Evolutionary conservation across 1,140 invertebrate genomes (phyloP).

Genomic region (Zaprionus ghesquierei): DNA sequence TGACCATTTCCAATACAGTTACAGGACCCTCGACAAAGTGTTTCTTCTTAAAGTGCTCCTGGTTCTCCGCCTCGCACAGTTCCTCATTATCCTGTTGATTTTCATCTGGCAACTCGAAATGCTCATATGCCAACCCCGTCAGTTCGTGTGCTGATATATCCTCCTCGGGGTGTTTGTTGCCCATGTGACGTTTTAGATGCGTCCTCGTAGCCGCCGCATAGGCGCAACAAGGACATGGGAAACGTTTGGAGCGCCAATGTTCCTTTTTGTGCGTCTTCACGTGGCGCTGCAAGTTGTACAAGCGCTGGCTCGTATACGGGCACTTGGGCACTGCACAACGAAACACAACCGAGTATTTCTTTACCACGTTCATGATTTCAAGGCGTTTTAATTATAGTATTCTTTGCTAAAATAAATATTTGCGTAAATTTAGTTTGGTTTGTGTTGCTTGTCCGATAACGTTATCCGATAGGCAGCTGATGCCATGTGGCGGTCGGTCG

Average conservation of each 20-base stretch:
- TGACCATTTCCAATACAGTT: slow-evolving; percentile 32
- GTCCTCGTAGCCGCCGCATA: slow-evolving; percentile 26
- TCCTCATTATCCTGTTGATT: neutral
- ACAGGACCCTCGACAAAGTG: slow-evolving; percentile 22
- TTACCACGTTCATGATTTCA: slow-evolving; percentile 1
- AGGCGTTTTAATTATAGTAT: neutral
- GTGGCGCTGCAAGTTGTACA: slow-evolving; percentile 31
- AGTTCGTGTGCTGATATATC: slow-evolving; percentile 11
- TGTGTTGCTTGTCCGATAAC: slow-evolving; percentile 8
- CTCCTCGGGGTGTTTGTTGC: slow-evolving; percentile 22
- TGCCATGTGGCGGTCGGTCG: neutral
- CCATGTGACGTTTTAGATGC: slow-evolving; percentile 27
- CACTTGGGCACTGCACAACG: slow-evolving; percentile 26
- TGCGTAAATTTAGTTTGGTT: neutral
- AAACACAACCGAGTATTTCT: slow-evolving; percentile 18
- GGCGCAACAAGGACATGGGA: slow-evolving; percentile 30
- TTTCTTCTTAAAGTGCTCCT: neutral
- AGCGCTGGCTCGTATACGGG: slow-evolving; percentile 17
- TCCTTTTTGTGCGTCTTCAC: slow-evolving; percentile 25
- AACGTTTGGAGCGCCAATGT: slow-evolving; percentile 37
- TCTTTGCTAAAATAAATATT: neutral
- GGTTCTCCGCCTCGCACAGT: neutral
- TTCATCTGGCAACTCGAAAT: neutral
- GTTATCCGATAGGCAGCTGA: slow-evolving; percentile 6
- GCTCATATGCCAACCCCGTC: slow-evolving; percentile 14